Evolutionary conservation across 2,113 vertebrate genomes (phyloP).

Genomic region (Cyprinus carpio): DNA sequence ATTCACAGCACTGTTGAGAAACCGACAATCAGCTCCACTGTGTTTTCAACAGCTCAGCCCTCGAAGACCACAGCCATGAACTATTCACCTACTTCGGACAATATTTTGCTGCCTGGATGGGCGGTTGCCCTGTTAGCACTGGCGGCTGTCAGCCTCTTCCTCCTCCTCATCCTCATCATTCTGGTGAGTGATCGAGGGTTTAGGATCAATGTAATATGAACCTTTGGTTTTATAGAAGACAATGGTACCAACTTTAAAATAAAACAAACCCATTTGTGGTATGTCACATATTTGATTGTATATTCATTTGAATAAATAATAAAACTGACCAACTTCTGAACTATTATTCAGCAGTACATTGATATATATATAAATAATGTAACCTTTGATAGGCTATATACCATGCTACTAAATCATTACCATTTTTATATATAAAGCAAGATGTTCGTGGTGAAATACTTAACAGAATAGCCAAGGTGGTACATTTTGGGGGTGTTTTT

Average conservation of each 20-base stretch:
- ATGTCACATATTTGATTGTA: background rate
- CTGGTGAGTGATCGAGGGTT: conserved; percentile 63
- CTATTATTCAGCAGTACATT: background rate
- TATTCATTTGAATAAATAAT: background rate
- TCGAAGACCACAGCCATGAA: background rate
- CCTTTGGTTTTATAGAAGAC: background rate
- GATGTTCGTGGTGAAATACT: background rate
- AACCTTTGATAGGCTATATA: too few species aligned
- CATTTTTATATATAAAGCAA: background rate
- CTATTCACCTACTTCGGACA: background rate
- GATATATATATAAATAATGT: too few species aligned
- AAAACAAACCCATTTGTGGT: too few species aligned
- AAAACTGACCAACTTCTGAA: background rate
- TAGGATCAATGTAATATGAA: background rate
- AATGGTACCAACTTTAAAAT: background rate
- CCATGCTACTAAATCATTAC: too few species aligned
- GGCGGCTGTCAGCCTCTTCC: conserved; percentile 65
- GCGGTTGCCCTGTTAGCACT: conserved; percentile 72
- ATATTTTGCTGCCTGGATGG: conserved; percentile 68
- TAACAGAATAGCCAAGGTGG: background rate
- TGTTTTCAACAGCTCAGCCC: background rate
- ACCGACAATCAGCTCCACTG: background rate
- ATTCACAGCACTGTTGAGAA: conserved; percentile 5
- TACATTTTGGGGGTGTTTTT: background rate
- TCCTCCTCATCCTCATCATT: conserved; percentile 66